Base-by-base conservation (phyloP, 2,888 invertebrate genomes). In the Noctuana brunneofusca region DNA sequence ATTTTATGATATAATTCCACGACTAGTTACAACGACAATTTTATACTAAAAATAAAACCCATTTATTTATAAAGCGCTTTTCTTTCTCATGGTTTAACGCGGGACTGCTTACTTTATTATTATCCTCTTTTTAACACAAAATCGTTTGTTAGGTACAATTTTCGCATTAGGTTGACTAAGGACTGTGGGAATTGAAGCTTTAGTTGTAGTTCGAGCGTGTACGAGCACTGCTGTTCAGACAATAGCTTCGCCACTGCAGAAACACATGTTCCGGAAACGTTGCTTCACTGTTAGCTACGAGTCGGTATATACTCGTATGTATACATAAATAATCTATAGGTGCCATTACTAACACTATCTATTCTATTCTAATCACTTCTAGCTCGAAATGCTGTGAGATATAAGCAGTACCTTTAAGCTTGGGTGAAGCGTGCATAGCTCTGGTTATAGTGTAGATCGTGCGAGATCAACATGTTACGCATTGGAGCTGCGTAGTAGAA, bases 201-300 rank as follows among this genome's bases (percentile, higher is more conserved):
- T 22, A 48, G 46, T 48, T 48, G 46, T 32, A 60, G 22, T 48
- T 60, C 16, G 60, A 49, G 38, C 60, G 35, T 49, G 60, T 55
- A 41, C 18, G 38, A 52, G 49, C 49, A 55, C 9, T 43, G 59
- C 46, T 55, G 48, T 62, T 62, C 53, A 62, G 54, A 62, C 60
- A 62, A 62, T 62, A 49, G 60, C 54, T 62, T n/a, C 46, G 35
- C 60, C 16, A 32, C 46, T 22, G 48, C 54, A 48, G 60, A 55
- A 62, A 62, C 55, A 62, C 60, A 38, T 62, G 55, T 62, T 49
- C 60, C 27, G 38, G 54, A 54, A 46, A 49, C 59, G 22, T 54
- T 60, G 35, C 46, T 24, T 60, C 54, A 60, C 54, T 32, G 52
- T 43, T 48, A 41, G 41, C 41, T 41, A 14, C 41, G 16, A 41